Conservation (phyloP, 1,140 invertebrate species). For the Sitophilus oryzae region DNA sequence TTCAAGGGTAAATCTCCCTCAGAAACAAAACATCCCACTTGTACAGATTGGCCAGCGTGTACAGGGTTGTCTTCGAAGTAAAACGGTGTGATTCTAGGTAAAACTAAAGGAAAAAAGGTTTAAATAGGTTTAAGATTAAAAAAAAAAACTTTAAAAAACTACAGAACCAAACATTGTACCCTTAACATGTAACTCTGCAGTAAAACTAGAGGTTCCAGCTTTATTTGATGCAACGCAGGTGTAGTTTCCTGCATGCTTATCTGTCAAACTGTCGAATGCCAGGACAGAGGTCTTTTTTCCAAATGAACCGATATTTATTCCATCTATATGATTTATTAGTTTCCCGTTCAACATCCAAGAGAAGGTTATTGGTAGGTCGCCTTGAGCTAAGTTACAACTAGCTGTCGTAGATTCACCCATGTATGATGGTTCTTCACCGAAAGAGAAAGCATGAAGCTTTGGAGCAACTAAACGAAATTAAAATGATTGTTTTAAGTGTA, state of each 20-base stretch:
- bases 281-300: slow-evolving; percentile 66
- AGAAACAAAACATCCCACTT: slow-evolving; percentile 64
- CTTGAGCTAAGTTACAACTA: slow-evolving; percentile 29
- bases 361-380: slow-evolving; percentile 47
- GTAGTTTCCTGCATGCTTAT: slow-evolving; percentile 68
- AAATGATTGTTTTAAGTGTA: too few species aligned
- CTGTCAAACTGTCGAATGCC: slow-evolving; percentile 60
- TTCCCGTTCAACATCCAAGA: slow-evolving; percentile 57
- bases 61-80: slow-evolving; percentile 59
- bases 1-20: slow-evolving; percentile 64
- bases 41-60: slow-evolving; percentile 65
- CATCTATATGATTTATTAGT: slow-evolving; percentile 38
- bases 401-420: slow-evolving; percentile 39
- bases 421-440: slow-evolving; percentile 52
- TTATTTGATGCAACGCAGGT: slow-evolving; percentile 67
- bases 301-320: slow-evolving; percentile 46
- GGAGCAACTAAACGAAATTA: slow-evolving; percentile 48
- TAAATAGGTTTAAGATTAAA: background rate
- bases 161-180: slow-evolving; percentile 44
- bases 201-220: slow-evolving; percentile 59
- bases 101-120: slow-evolving; percentile 43
- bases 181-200: slow-evolving; percentile 64
- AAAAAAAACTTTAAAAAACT: background rate
- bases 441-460: slow-evolving; percentile 60
- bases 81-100: slow-evolving; percentile 62